phyloP scores from a whole-genome alignment of 1,140 invertebrate genomes.

The Formica exsecta region DNA sequence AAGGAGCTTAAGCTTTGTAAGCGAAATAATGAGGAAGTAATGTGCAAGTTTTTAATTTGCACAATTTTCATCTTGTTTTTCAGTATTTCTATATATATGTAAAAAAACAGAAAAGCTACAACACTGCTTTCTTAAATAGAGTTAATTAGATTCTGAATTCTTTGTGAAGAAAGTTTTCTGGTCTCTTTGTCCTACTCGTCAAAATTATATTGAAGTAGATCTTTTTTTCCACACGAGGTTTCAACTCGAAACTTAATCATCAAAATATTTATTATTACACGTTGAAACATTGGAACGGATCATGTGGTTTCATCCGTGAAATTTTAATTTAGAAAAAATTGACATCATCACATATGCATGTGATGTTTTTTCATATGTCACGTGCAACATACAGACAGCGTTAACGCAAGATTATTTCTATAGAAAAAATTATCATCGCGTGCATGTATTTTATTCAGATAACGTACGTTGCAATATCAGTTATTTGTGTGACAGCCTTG shows the following conservation, averaged over 20 bases:
- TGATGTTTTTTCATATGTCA: not conserved
- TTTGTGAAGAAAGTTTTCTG: not conserved
- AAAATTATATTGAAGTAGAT: not conserved
- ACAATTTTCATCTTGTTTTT: not conserved
- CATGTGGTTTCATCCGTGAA: not conserved
- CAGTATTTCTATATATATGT: not conserved
- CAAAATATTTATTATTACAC: not conserved
- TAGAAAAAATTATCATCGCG: conserved; percentile 31
- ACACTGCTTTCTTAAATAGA: not conserved
- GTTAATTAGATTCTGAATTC: not conserved
- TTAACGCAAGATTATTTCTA: conserved; percentile 27
- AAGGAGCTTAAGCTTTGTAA: too few relatives aligned
- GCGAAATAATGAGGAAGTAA: too few relatives aligned
- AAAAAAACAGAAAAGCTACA: too few relatives aligned
- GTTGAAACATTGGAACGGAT: not conserved
- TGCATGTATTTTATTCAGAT: conserved; percentile 20
- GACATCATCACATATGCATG: not conserved
- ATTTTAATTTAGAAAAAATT: conserved; percentile 2
- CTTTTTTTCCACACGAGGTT: not conserved
- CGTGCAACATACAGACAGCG: not conserved
- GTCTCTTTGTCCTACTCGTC: not conserved
- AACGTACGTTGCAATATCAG: not conserved
- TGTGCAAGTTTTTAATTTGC: too few relatives aligned
- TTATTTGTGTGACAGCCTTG: not conserved
- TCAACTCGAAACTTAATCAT: not conserved